A percentile compares a stretch with the other conserved stretches of the same genome.
Conservation (phyloP, 2,113 vertebrate genomes). For the Equus quagga region DNA sequence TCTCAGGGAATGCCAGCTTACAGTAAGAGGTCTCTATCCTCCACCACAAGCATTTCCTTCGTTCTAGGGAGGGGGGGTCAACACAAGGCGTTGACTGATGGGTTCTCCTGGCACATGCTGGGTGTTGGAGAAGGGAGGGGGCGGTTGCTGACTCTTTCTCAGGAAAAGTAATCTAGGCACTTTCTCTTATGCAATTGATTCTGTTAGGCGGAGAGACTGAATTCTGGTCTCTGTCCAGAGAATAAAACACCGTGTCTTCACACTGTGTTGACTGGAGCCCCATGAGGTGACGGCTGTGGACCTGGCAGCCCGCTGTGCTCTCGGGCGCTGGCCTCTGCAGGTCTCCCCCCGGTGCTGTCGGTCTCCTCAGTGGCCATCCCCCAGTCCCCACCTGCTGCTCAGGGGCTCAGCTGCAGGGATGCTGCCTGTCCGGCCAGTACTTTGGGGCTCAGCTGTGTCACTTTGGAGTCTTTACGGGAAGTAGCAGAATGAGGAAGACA, state of each 20-base stretch:
- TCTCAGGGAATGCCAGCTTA: not conserved
- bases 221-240: not conserved
- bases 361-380: not conserved
- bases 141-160: not conserved
- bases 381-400: not conserved
- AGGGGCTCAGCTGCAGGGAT: not conserved
- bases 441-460: not conserved
- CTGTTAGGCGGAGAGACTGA: not conserved
- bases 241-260: not conserved
- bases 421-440: not conserved
- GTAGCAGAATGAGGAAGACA: not conserved
- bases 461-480: not conserved
- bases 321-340: not conserved
- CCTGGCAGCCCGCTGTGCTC: not conserved
- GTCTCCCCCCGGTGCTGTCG: not conserved
- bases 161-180: not conserved
- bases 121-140: not conserved
- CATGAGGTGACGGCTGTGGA: not conserved
- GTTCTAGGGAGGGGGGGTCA: not conserved
- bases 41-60: not conserved
- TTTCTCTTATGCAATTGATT: not conserved
- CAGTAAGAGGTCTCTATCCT: not conserved
- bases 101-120: not conserved
- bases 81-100: no score
- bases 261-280: not conserved